phyloP scores from a whole-genome alignment of 2,888 invertebrate species.

The Synanthedon vespiformis region DNA sequence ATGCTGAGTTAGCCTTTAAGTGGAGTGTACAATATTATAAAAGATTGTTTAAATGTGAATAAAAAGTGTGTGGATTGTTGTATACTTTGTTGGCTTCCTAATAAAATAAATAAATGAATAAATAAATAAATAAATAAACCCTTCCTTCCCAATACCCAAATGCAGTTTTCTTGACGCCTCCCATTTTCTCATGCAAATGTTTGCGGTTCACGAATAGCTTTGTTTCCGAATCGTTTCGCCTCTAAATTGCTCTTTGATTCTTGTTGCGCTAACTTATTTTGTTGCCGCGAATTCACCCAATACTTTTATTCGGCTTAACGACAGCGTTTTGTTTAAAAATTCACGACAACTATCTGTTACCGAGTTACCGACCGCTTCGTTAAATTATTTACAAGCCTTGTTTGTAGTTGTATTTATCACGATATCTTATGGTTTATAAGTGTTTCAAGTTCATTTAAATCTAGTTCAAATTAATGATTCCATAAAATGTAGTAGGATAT shows the following conservation, averaged over 20 bases:
- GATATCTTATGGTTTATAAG: too few relatives aligned
- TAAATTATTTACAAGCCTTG: background rate
- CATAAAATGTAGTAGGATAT: too few relatives aligned
- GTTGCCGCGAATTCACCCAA: background rate
- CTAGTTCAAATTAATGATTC: background rate
- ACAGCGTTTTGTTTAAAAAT: background rate
- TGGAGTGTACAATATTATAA: too few relatives aligned
- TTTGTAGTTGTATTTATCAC: too few relatives aligned
- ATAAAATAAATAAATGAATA: too few relatives aligned
- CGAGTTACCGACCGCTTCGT: background rate
- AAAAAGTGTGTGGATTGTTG: too few relatives aligned
- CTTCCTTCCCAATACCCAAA: background rate
- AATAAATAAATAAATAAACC: too few relatives aligned
- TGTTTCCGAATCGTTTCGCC: conserved; percentile 19
- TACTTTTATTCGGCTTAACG: background rate
- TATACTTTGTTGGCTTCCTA: too few relatives aligned
- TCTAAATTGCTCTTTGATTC: conserved; percentile 4
- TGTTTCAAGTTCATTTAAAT: background rate
- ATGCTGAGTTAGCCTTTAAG: too few relatives aligned
- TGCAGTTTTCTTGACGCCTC: conserved; percentile 17
- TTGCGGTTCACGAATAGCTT: conserved; percentile 26
- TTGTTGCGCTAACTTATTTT: conserved; percentile 1
- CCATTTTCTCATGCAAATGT: conserved; percentile 29
- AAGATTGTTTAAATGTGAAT: too few relatives aligned
- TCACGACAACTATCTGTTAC: background rate